phyloP scores from a whole-genome alignment of 1,140 invertebrate genomes.

The Apis florea region DNA sequence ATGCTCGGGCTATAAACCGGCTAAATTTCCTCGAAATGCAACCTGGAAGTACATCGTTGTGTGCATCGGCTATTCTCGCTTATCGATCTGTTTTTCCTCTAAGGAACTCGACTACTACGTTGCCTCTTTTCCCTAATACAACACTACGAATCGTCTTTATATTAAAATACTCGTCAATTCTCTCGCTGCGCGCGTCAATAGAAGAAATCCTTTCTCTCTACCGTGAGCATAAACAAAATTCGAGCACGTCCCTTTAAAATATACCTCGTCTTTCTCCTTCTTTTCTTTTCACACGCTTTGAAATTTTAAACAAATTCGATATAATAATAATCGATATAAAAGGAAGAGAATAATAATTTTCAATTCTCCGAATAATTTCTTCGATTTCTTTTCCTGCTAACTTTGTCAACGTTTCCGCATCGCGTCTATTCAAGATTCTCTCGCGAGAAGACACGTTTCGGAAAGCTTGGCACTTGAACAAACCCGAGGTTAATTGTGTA shows the following conservation, averaged over 20 bases:
- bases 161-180: slow-evolving; percentile 39
- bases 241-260: background rate
- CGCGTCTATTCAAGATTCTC: slow-evolving; percentile 9
- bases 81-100: slow-evolving; percentile 16
- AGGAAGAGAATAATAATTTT: too few species aligned
- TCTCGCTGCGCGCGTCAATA: background rate
- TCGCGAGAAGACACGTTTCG: slow-evolving; percentile 57
- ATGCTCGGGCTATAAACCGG: slow-evolving; percentile 29
- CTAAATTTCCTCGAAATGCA: slow-evolving; percentile 42
- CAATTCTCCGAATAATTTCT: too few species aligned
- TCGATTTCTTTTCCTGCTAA: too few species aligned
- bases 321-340: too few species aligned
- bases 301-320: too few species aligned
- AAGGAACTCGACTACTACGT: slow-evolving; percentile 4
- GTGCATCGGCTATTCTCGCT: slow-evolving; percentile 32
- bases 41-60: slow-evolving; percentile 39
- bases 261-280: too few species aligned
- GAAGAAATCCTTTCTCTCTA: too few species aligned
- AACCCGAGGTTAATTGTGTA: background rate
- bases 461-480: slow-evolving; percentile 63
- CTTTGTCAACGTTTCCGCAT: too few species aligned
- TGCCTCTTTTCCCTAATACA: background rate
- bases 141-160: slow-evolving; percentile 25
- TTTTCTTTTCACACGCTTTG: too few species aligned
- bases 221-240: background rate